phyloP scores from a whole-genome alignment of 2,113 vertebrate species.

The Neolamprologus brichardi region DNA sequence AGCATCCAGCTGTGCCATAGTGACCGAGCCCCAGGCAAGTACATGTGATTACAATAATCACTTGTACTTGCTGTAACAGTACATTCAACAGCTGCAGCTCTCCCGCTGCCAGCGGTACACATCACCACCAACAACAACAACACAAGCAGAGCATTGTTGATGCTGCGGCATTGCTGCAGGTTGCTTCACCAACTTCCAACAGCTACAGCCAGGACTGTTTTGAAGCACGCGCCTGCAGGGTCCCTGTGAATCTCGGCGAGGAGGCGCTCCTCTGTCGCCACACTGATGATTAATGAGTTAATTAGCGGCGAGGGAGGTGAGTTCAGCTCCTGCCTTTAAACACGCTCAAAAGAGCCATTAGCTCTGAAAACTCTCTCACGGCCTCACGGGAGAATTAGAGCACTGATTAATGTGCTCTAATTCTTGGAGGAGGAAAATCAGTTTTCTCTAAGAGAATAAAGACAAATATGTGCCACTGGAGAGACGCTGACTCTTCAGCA shows the following conservation, averaged over 20 bases:
- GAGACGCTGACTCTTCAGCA: background rate
- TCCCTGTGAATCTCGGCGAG: background rate
- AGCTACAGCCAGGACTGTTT: background rate
- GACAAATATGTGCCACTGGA: background rate
- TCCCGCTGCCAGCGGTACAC: too few species aligned
- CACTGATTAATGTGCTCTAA: background rate
- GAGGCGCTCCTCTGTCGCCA: background rate
- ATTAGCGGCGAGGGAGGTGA: background rate
- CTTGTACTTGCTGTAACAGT: too few species aligned
- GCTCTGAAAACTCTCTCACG: background rate
- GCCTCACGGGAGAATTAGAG: background rate
- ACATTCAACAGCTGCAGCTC: too few species aligned
- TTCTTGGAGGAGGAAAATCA: background rate
- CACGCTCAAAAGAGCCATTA: background rate
- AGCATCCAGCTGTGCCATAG: too few species aligned
- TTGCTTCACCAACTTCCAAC: background rate
- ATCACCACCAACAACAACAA: too few species aligned
- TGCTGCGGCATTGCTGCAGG: background rate
- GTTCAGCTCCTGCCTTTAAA: background rate
- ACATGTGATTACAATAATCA: too few species aligned
- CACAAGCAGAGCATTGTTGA: background rate
- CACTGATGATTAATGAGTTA: constrained; percentile 1
- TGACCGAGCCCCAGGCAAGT: too few species aligned
- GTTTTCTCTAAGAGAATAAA: background rate
- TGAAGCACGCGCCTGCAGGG: background rate